Base-by-base conservation (phyloP, 2,797 vertebrate species). In the Tinamus major region DNA sequence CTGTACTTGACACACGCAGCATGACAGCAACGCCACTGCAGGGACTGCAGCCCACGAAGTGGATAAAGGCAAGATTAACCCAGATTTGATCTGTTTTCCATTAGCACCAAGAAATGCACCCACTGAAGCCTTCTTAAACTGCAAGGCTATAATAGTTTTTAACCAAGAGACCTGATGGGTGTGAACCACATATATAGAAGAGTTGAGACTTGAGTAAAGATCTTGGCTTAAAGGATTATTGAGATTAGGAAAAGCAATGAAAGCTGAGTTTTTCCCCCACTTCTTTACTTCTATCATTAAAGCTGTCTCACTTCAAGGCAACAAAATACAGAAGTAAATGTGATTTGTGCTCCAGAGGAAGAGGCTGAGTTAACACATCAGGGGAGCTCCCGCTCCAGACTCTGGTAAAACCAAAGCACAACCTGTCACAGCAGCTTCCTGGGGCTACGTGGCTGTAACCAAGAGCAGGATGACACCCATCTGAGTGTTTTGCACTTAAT, bases 171-270 rank as follows among this genome's bases (percentile, higher is more conserved):
- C 65, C 6, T 48, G 62, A 49, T 72, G 77, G 55, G 70, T 76
- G 63, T 62, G 76, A 83, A 39, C 46, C 48, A 71, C 70, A 61
- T 0, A 63, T 76, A 78, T 67, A 69, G 74, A 33, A 71, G 49
- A 93, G 63, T 15, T 72, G 29, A 77, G 68, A 59, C 64, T 87
- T 81, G 27, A 92, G 65, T 4, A 18, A 59, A 69, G 29, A 81
- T 81, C 56, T 80, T 72, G 64, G 85, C 7, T 72, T 24, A 55
- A 90, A 79, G 62, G 69, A 79, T 89, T 94, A 92, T 3, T 55
- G 56, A 72, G 56, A n/a, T 76, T n/a, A 86, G n/a, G 62, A 67
- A 91, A 70, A 35, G 23, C 61, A 87, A 42, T 7, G 37, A 68
- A 89, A 46, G 33, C 27, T 33, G 64, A 90, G 21, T 74, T 77